A percentile compares a stretch with the other conserved stretches of the same genome.
Conservation (phyloP, 2,113 vertebrate species). For the Nymphicus hollandicus region DNA sequence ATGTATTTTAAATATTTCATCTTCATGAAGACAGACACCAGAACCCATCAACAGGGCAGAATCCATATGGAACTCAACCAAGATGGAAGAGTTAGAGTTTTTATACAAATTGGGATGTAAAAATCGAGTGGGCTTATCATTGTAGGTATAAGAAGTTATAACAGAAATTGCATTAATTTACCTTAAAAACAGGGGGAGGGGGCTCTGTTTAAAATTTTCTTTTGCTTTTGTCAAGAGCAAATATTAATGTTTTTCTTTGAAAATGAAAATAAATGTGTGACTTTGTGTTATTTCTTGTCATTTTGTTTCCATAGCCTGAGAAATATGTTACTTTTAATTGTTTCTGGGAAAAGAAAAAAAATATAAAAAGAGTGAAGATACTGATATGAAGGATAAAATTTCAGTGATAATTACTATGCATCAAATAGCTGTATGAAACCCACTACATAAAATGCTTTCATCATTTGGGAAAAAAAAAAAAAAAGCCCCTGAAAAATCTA, state of each 20-base stretch:
- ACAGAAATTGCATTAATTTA: background rate
- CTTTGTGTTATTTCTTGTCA: conserved; percentile 27
- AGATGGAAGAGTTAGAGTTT: background rate
- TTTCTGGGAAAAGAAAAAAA: background rate
- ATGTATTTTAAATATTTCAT: background rate
- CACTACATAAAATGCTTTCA: conserved; percentile 28
- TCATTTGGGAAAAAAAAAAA: background rate
- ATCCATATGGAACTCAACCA: background rate
- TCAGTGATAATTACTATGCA: conserved; percentile 41
- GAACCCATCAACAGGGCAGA: background rate
- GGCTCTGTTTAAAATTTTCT: background rate
- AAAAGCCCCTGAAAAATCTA: background rate
- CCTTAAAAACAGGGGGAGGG: background rate
- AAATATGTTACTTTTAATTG: conserved; percentile 47
- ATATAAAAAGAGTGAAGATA: background rate
- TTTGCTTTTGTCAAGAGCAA: conserved; percentile 33
- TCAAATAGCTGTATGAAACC: conserved; percentile 17
- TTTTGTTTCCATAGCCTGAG: conserved; percentile 12
- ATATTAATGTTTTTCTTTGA: conserved; percentile 59
- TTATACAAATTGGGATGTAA: background rate
- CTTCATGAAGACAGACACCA: background rate
- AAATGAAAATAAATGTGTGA: conserved; percentile 34
- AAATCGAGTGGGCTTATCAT: background rate
- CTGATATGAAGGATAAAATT: conserved; percentile 16
- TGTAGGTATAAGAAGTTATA: background rate